These are phyloP conservation scores for Drosophila mettleri DNA, from an alignment of 2,888 invertebrate genomes.

Conservation along the genomic window DNA sequence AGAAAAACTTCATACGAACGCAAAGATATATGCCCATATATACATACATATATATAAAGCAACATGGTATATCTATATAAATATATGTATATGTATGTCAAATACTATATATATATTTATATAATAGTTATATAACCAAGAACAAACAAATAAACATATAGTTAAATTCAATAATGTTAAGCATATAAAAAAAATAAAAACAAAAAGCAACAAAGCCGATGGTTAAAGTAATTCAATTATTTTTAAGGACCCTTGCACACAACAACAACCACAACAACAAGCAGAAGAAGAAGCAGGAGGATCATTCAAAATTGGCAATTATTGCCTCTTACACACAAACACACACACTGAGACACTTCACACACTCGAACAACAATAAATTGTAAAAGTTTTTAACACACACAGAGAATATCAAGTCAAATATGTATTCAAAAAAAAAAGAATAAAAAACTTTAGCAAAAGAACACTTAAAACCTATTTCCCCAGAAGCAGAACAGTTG, in stretches of 20 bases:
- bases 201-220: conserved; percentile 38
- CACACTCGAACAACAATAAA: conserved; percentile 45
- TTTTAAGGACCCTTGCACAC: conserved; percentile 64
- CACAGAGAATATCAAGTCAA: conserved; percentile 26
- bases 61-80: conserved; percentile 17
- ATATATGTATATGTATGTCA: conserved; percentile 39
- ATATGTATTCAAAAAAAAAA: conserved; percentile 38
- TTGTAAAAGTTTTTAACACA: conserved; percentile 66
- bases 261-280: conserved; percentile 39
- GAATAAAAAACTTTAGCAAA: conserved; percentile 54
- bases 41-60: conserved; percentile 15
- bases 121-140: conserved; percentile 76
- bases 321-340: conserved; percentile 38
- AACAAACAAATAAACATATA: conserved; percentile 79
- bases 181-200: conserved; percentile 51
- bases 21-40: conserved; percentile 49
- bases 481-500: conserved; percentile 35
- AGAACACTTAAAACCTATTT: conserved; percentile 60
- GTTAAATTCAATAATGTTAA: conserved; percentile 78
- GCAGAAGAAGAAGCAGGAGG: conserved; percentile 28
- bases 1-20: conserved; percentile 38
- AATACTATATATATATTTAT: conserved; percentile 55
- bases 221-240: conserved; percentile 71
- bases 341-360: conserved; percentile 11
- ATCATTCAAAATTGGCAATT: conserved; percentile 54